Evolutionary conservation across 2,888 invertebrate genomes (phyloP).

Genomic region (Achlya flavicornis): DNA sequence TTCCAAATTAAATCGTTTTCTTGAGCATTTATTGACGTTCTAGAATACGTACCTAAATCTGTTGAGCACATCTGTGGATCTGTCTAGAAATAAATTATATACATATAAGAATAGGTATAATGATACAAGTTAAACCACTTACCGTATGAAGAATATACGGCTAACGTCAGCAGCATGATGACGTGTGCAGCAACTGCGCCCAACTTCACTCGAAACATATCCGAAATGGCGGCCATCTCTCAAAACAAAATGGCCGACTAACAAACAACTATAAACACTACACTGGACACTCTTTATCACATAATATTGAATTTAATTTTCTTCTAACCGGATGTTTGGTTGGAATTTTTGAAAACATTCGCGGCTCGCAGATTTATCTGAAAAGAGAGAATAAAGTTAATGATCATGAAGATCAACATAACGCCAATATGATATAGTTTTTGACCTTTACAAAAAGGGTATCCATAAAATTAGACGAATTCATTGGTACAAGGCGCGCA

Average conservation of each 20-base stretch:
- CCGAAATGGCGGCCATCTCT: constrained; percentile 65
- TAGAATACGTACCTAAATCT: too few relatives aligned
- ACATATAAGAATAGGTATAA: too few relatives aligned
- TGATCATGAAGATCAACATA: neutral
- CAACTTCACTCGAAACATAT: constrained; percentile 52
- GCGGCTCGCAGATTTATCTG: constrained; percentile 48
- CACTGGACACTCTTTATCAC: constrained; percentile 66
- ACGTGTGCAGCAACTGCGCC: constrained; percentile 55
- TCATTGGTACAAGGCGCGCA: too few relatives aligned
- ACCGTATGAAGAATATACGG: constrained; percentile 77
- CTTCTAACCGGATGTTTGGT: constrained; percentile 38
- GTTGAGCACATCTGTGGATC: too few relatives aligned
- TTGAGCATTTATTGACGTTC: too few relatives aligned
- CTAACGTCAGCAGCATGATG: constrained; percentile 61
- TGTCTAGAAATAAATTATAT: too few relatives aligned
- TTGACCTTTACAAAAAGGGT: too few relatives aligned
- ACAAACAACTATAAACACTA: constrained; percentile 49
- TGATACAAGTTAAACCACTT: too few relatives aligned
- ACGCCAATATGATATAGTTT: too few relatives aligned
- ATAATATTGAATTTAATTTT: constrained; percentile 60
- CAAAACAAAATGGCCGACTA: constrained; percentile 58
- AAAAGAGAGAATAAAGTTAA: constrained; percentile 39
- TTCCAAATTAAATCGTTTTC: too few relatives aligned
- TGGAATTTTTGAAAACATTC: constrained; percentile 63
- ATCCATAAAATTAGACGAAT: too few relatives aligned